phyloP scores from a whole-genome alignment of 2,888 invertebrate genomes.

The Drosophila robusta region DNA sequence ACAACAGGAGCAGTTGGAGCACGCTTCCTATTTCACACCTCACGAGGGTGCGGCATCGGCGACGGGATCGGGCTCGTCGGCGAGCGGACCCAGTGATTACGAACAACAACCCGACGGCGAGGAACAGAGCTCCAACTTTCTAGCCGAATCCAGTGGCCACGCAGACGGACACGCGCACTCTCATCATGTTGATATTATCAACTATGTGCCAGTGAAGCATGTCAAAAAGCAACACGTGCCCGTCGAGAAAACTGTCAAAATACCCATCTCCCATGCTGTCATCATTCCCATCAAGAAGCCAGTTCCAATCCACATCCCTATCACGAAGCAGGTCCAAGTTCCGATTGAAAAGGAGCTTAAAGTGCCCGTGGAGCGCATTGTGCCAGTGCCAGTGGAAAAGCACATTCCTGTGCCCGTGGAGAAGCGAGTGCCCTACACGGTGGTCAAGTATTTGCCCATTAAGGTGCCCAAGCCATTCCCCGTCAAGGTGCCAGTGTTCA shows the following conservation, averaged over 20 bases:
- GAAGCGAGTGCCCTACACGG: constrained; percentile 89
- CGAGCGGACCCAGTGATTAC: constrained; percentile 52
- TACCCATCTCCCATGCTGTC: constrained; percentile 91
- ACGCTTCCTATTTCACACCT: constrained; percentile 44
- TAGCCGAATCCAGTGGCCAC: constrained; percentile 61
- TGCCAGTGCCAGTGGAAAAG: constrained; percentile 91
- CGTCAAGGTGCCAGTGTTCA: constrained; percentile 90
- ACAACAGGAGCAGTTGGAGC: constrained; percentile 52
- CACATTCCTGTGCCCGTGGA: constrained; percentile 91
- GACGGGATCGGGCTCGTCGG: constrained; percentile 25
- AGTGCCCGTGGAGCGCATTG: constrained; percentile 87
- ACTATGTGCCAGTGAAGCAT: constrained; percentile 88
- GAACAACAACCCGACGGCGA: constrained; percentile 62
- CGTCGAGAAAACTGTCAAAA: constrained; percentile 89
- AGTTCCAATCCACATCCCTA: constrained; percentile 91
- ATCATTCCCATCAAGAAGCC: constrained; percentile 91
- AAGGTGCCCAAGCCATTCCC: constrained; percentile 92
- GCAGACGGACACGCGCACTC: constrained; percentile 44
- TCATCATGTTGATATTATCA: constrained; percentile 86
- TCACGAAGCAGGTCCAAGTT: constrained; percentile 90
- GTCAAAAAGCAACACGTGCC: constrained; percentile 91
- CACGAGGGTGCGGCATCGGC: constrained; percentile 17
- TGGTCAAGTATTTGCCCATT: constrained; percentile 91
- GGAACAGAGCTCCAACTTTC: constrained; percentile 70
- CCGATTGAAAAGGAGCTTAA: constrained; percentile 88